Evolutionary conservation across 92 coral and sea anemone species (phyloP), one percentile per base, ranked within the genome.

Genomic region (Phenganax marumi): DNA sequence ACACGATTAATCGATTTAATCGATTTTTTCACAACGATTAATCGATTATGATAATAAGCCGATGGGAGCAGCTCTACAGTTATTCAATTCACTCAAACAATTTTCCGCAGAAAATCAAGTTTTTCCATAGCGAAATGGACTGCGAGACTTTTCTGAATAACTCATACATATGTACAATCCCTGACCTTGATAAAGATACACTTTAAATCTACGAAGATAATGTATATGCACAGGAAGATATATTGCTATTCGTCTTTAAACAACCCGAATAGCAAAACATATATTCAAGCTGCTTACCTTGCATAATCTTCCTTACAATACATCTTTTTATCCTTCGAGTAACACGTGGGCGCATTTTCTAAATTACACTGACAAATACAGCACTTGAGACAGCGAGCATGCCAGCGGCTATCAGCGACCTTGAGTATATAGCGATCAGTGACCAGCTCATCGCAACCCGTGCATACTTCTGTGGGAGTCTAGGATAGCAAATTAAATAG

Each of bases 291-390:
- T 1, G 50, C 84, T 9, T 58, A 96, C 99, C 99, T 96, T 4
- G 99, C 99, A 62, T 96, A 96, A 71, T 96, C 99, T 10, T 90
- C 89, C 50, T 96, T 96, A 85, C 99, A 96, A 83, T 92, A 96
- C 21, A 96, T 96, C 82, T 87, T 91, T 77, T 88, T 90, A 47
- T 96, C 99, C 75, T 96, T 96, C 13, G 99, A 92, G 71, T 96
- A 96, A 77, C 99, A 96, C 6, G 96, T 96, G n/a, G 99, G 93
- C 78, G 92, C 99, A n/a, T 89, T 88, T 18, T 97, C 99, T 17
- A 96, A 84, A 22, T 96, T 97, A 39, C 87, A 84, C 24, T 91
- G 91, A 50, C 99, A 96, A 39, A 89, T 77, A 58, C 96, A 92
- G 55, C 99, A 96, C 56, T 93, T 91, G 10, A 96, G 88, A 69